Conservation (phyloP, 2,888 invertebrate genomes). For the Chalcosyrphus nemorum region DNA sequence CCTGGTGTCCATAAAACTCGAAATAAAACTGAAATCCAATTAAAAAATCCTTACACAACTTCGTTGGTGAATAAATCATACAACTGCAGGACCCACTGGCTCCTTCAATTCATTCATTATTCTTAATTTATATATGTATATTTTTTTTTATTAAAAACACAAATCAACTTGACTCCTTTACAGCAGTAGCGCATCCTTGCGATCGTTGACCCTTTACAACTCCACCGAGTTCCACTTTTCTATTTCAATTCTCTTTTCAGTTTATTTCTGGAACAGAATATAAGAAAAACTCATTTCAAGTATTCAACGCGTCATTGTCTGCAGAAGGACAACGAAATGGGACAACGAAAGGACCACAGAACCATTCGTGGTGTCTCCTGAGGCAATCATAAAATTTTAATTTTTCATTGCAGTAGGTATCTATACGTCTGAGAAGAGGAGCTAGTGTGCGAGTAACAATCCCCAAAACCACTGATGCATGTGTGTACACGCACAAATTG, state of each 20-base stretch:
- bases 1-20: not conserved
- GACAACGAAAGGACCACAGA: constrained; percentile 15
- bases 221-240: not conserved
- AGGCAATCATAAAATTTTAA: constrained; percentile 42
- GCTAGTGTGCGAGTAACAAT: not conserved
- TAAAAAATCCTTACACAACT: not conserved
- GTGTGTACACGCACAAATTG: constrained; percentile 41
- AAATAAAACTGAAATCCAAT: not conserved
- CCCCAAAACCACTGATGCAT: constrained; percentile 43
- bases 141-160: constrained; percentile 29
- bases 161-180: constrained; percentile 23
- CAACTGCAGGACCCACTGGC: constrained; percentile 25
- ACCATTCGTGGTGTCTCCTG: constrained; percentile 34
- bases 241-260: not conserved
- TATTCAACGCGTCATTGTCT: constrained; percentile 14
- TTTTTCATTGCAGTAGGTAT: constrained; percentile 37
- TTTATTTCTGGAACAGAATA: not conserved
- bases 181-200: not conserved
- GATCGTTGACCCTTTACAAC: constrained; percentile 32
- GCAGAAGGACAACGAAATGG: not conserved
- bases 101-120: constrained; percentile 10
- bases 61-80: constrained; percentile 37
- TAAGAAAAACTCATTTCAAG: not conserved
- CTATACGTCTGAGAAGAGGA: not conserved
- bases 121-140: constrained; percentile 37